phyloP scores from a whole-genome alignment of 2,113 vertebrate genomes.

The Anthoscopus minutus region DNA sequence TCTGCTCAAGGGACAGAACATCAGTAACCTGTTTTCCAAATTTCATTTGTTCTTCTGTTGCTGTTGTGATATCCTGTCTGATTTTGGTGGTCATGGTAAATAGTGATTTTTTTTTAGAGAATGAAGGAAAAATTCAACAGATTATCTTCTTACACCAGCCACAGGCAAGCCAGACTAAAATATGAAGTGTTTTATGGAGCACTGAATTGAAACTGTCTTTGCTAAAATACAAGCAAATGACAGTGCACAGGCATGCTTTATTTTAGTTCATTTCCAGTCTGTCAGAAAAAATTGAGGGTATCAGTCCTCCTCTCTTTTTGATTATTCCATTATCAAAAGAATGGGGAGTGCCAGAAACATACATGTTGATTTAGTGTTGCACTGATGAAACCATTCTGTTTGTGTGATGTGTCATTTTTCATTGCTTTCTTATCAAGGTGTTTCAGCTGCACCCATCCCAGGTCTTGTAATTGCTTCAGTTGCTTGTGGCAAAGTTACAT shows the following conservation, averaged over 20 bases:
- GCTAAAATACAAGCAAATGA: constrained; percentile 56
- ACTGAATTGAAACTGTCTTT: constrained; percentile 37
- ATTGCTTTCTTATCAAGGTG: constrained; percentile 76
- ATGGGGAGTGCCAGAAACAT: constrained; percentile 51
- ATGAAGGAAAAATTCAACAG: background rate
- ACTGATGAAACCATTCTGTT: constrained; percentile 70
- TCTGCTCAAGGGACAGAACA: background rate
- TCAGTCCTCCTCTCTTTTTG: constrained; percentile 52
- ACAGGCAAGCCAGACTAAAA: background rate
- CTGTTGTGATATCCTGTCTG: background rate
- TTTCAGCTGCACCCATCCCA: constrained; percentile 73
- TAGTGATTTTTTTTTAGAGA: background rate
- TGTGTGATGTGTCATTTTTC: constrained; percentile 77
- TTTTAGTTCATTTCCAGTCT: constrained; percentile 53
- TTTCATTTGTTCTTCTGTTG: background rate
- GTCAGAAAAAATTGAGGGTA: constrained; percentile 54
- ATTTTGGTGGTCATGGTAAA: background rate
- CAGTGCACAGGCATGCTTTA: background rate
- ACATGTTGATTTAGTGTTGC: constrained; percentile 73
- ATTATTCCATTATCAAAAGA: constrained; percentile 69
- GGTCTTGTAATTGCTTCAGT: constrained; percentile 74
- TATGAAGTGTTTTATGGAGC: constrained; percentile 18
- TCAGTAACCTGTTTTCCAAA: background rate
- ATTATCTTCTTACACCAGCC: constrained; percentile 23
- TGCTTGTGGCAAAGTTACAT: constrained; percentile 81